A percentile compares a stretch with the other conserved stretches of the same genome.
These are phyloP conservation scores for Pollenia angustigena DNA, from an alignment of 2,888 invertebrate species.

Conservation along the genomic window DNA sequence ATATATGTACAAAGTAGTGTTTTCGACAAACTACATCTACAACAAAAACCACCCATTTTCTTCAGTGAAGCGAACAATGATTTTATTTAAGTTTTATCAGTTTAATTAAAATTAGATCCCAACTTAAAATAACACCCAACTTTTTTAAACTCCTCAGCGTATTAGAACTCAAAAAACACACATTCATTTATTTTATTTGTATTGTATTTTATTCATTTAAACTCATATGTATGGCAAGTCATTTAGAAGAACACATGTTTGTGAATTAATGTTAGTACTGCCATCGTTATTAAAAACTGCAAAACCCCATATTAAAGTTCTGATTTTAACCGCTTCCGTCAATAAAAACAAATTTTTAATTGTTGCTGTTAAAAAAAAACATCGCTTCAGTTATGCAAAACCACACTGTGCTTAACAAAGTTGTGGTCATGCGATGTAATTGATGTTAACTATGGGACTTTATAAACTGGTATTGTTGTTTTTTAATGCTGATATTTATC, in stretches of 20 bases:
- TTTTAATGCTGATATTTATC: background rate
- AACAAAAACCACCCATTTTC: too few relatives aligned
- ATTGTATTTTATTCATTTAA: too few relatives aligned
- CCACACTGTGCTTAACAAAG: background rate
- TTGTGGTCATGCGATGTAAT: background rate
- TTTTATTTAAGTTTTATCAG: too few relatives aligned
- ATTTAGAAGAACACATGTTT: slow-evolving; percentile 27
- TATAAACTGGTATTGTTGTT: background rate
- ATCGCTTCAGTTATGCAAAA: background rate
- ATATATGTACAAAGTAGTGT: too few relatives aligned
- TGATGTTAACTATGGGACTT: background rate
- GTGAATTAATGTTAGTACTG: slow-evolving; percentile 1
- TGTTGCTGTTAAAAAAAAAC: slow-evolving; percentile 11
- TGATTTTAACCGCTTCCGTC: slow-evolving; percentile 37
- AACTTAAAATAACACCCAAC: background rate
- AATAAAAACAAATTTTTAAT: slow-evolving; percentile 26
- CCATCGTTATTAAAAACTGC: background rate
- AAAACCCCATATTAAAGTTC: slow-evolving; percentile 24
- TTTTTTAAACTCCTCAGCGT: background rate
- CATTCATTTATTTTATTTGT: too few relatives aligned
- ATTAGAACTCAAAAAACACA: background rate
- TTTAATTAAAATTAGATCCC: background rate
- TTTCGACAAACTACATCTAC: too few relatives aligned
- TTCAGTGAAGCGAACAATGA: too few relatives aligned
- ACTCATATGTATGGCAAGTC: too few relatives aligned